Evolutionary conservation across 2,888 invertebrate species (phyloP).

Genomic region (Cartodere bifasciata): DNA sequence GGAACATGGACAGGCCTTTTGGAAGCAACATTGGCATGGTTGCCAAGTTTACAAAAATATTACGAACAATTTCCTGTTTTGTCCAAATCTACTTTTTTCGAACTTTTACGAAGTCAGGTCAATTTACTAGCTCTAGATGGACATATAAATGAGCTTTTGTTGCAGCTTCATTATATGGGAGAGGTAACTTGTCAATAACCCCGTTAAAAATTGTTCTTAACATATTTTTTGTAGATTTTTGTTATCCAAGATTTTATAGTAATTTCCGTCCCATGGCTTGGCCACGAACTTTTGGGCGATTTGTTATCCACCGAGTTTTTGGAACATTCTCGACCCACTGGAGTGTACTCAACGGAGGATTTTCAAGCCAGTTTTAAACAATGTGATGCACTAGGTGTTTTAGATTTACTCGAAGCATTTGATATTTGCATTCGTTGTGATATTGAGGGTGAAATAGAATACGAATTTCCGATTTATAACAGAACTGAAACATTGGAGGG

Average conservation of each 20-base stretch:
- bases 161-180: constrained; percentile 51
- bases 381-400: constrained; percentile 52
- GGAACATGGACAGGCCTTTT: constrained; percentile 44
- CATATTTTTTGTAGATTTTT: constrained; percentile 23
- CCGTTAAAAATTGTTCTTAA: background rate
- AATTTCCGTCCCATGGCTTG: constrained; percentile 54
- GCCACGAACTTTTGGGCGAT: constrained; percentile 51
- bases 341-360: constrained; percentile 59
- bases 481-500: constrained; percentile 51
- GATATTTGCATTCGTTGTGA: constrained; percentile 59
- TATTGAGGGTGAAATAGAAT: constrained; percentile 57
- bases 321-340: constrained; percentile 43
- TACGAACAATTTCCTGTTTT: constrained; percentile 48
- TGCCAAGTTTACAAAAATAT: constrained; percentile 39
- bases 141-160: constrained; percentile 47
- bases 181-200: constrained; percentile 35
- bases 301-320: constrained; percentile 45
- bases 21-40: constrained; percentile 41
- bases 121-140: constrained; percentile 53
- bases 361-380: constrained; percentile 60
- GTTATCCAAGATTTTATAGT: constrained; percentile 47
- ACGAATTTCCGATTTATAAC: constrained; percentile 63
- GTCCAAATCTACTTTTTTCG: constrained; percentile 44
- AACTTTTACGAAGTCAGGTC: constrained; percentile 42
- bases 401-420: constrained; percentile 56